Conservation (phyloP, 1,140 invertebrate genomes). For the Eriocheir sinensis region DNA sequence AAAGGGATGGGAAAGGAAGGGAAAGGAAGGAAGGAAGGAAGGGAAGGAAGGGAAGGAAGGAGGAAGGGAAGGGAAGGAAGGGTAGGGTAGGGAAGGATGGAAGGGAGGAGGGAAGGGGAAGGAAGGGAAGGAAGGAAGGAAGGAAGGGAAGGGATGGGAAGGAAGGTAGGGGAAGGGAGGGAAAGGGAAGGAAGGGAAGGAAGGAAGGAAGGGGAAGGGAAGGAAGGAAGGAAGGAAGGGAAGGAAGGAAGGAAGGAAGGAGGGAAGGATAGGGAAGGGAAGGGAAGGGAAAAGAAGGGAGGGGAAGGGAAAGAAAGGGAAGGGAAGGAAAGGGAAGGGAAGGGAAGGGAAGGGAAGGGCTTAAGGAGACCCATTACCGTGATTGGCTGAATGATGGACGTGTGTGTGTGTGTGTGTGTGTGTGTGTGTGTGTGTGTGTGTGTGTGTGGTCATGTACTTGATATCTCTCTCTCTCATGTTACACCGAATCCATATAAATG, state of each 20-base stretch:
- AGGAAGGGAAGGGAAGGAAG: background rate
- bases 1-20: background rate
- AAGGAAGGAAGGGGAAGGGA: background rate
- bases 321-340: background rate
- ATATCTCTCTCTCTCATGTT: too few species aligned
- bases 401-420: too few species aligned
- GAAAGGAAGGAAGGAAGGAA: background rate
- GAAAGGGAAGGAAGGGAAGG: background rate
- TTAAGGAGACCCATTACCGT: too few species aligned
- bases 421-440: constrained; percentile 26
- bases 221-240: background rate
- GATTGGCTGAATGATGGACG: background rate
- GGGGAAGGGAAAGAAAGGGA: background rate
- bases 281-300: background rate
- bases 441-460: background rate
- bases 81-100: background rate
- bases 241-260: background rate
- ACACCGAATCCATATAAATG: too few species aligned
- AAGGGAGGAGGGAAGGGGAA: background rate
- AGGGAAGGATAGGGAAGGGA: too few species aligned
- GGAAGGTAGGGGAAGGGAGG: background rate
- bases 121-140: background rate
- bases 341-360: background rate
- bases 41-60: background rate
- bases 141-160: background rate